Percentiles rank a stretch among this genome's conserved stretches.
Evolutionary conservation across 2,797 vertebrate genomes (phyloP).

Genomic region (Protonibea diacanthus): DNA sequence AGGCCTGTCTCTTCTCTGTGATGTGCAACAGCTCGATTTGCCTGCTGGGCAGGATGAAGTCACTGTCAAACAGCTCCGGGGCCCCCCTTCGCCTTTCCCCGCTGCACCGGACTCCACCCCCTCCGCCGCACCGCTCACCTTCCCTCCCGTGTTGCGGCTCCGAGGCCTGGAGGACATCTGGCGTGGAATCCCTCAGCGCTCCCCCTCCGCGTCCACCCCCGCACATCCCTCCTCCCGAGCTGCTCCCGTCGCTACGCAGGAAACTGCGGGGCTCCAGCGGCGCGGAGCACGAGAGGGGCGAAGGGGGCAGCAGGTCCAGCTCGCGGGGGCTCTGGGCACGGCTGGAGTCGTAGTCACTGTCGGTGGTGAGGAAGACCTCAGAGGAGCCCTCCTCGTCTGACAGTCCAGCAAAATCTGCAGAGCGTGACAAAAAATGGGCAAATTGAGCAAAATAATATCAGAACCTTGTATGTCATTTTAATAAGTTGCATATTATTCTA

Average conservation of each 20-base stretch:
- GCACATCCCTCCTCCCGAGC: conserved; percentile 72
- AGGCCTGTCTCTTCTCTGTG: conserved; percentile 93
- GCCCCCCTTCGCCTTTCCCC: conserved; percentile 65
- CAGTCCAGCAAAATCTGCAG: conserved; percentile 81
- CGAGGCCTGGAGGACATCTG: conserved; percentile 88
- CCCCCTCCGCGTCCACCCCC: conserved; percentile 56
- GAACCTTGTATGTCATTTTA: not conserved
- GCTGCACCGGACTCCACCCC: conserved; percentile 58
- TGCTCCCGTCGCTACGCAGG: conserved; percentile 79
- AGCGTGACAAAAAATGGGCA: not conserved
- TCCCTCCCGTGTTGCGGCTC: conserved; percentile 76
- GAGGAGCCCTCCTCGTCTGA: conserved; percentile 93
- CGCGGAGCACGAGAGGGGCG: conserved; percentile 71
- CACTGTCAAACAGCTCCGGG: conserved; percentile 89
- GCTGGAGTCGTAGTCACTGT: conserved; percentile 93
- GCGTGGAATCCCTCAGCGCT: conserved; percentile 80
- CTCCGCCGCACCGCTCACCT: conserved; percentile 57
- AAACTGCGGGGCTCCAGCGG: conserved; percentile 67
- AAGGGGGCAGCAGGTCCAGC: conserved; percentile 89
- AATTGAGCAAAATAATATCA: not conserved
- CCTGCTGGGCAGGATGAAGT: conserved; percentile 93
- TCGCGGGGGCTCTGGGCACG: conserved; percentile 91
- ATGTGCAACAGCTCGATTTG: conserved; percentile 93
- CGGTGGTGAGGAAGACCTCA: conserved; percentile 93
- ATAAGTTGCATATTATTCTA: not conserved